Evolutionary conservation across 1,140 invertebrate genomes (phyloP), one percentile per base, ranked within the genome.

Genomic region (Microplitis demolitor): DNA sequence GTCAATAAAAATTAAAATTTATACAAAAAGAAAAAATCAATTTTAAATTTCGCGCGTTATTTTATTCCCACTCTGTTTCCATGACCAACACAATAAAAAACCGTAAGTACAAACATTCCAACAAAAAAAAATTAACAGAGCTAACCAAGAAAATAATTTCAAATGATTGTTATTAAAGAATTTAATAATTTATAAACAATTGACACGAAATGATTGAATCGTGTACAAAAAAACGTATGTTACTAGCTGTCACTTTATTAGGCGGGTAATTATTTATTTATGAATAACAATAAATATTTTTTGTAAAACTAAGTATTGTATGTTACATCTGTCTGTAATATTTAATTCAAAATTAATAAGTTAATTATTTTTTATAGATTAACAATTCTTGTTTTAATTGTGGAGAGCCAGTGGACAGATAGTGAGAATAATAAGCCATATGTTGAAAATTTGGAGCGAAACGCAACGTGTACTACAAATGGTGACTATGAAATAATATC

Each of bases 331-430:
- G 31, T n/a, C 5, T 14, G 39, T 69, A 66, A 33, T 66, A 51
- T 61, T 6, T 3, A 45, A 63, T 6, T 58, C 45, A 67, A 63
- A 62, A 62, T 63, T 31, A 51, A 31, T 8, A 14, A 73, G 8
- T 1, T 16, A 68, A 61, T 66, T 60, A 63, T 61, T 73, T 71
- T 67, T 67, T 79, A 71, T 73, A 93, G 92, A 67, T 89, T 95
- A 74, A 95, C 93, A 54, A 87, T 95, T 76, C 82, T 95, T 34
- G 91, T 95, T 61, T 85, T 95, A 33, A 91, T 95, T 78, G 88
- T 95, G 56, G 94, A 95, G 84, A 94, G 93, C 34, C 90, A 93
- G 66, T 91, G 92, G 88, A 92, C 90, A 4, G 87, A 91, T 8
- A 88, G 83, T 50, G 78, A 86, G 4, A 88, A 81, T 67, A 88